Base-by-base conservation (phyloP, 2,888 invertebrate genomes). In the Netelia virgata region DNA sequence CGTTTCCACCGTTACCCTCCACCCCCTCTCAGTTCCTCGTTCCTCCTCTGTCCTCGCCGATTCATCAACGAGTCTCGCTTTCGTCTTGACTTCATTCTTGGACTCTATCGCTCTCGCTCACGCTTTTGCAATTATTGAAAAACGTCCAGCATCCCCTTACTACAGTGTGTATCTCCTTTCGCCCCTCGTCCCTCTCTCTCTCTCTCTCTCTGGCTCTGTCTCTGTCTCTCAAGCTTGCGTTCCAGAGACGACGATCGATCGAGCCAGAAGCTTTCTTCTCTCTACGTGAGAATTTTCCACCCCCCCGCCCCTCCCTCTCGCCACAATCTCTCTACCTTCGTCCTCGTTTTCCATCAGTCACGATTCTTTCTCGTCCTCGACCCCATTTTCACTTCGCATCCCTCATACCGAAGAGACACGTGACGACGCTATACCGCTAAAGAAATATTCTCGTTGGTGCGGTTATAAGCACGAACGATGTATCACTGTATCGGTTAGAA, bases 201-300 rank as follows among this genome's bases (percentile, higher is more conserved):
- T 64, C 28, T 41, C 36, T 41, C 47, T 57, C 57, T 57, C 28
- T 28, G 3, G 1, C 23, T 23, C 23, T 23, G 1, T 23, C 63
- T 5, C 23, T 16, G 16, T 8, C 23, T 8, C 16, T 63, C 3
- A 41, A n/a, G n/a, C 23, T 8, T 36, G 36, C 20, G 75, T 72
- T 55, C 53, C 79, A 68, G 72, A 63, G 43, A 20, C 53, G 69
- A 20, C 72, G 80, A 80, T 84, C 83, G 83, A 84, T 80, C 72
- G 75, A 83, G 75, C 77, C 50, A 23, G 23, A 47, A 59, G 50
- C 28, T 41, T 68, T 73, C 82, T 57, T 28, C 11, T 53, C 47
- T 55, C n/a, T 28, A 28, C 47, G 61, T 20, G 47, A 47, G 57
- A 10, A 64, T 79, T 68, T 72, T 74, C 68, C 9, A 18, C n/a